A percentile compares a stretch with the other conserved stretches of the same genome.
Conservation (phyloP, 1,140 invertebrate species). For the Theocolax elegans region DNA sequence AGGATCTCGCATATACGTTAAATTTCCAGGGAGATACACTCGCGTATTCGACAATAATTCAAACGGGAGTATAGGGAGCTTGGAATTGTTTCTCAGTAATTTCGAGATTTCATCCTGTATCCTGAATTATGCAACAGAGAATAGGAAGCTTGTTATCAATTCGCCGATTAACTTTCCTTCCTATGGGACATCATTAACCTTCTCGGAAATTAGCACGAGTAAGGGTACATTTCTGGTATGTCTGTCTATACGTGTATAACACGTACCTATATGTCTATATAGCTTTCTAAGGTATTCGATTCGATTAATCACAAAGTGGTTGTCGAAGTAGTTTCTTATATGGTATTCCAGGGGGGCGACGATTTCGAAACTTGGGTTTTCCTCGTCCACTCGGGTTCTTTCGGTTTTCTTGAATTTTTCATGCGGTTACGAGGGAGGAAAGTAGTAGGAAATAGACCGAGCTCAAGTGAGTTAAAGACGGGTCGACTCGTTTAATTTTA, state of each 20-base stretch:
- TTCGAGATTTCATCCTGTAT: background rate
- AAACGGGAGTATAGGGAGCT: background rate
- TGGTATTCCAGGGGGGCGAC: no score
- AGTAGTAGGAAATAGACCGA: background rate
- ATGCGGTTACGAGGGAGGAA: background rate
- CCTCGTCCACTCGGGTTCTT: background rate
- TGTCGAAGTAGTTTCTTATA: background rate
- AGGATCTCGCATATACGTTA: no score
- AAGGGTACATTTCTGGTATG: no score
- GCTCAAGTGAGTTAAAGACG: background rate
- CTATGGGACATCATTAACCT: no score
- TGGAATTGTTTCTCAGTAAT: slow-evolving; percentile 13
- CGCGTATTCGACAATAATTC: background rate
- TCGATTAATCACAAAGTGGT: slow-evolving; percentile 1
- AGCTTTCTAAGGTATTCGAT: no score
- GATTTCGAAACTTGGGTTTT: background rate
- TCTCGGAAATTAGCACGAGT: no score
- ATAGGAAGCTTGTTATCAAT: slow-evolving; percentile 19
- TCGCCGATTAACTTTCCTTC: slow-evolving; percentile 6
- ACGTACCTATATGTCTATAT: no score
- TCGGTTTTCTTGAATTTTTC: slow-evolving; percentile 8
- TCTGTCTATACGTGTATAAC: no score
- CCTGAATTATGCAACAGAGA: background rate
- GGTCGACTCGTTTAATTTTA: slow-evolving; percentile 22
- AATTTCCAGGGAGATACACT: background rate